Conservation (phyloP, 2,888 invertebrate species). For the Latrodectus hesperus region DNA sequence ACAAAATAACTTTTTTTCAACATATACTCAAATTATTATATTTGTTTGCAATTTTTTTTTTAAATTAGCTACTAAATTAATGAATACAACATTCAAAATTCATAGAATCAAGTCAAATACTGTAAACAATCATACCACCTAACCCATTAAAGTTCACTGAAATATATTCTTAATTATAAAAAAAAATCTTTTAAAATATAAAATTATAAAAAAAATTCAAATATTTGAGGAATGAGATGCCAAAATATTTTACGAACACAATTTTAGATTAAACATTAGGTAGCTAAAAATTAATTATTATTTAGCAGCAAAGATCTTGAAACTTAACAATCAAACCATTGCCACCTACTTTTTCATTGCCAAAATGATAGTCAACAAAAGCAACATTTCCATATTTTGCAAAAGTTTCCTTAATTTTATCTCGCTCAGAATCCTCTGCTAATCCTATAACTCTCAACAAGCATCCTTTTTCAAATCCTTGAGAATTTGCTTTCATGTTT, state of each 20-base stretch:
- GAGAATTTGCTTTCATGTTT: too few species aligned
- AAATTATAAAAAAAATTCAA: neutral
- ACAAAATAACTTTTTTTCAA: too few species aligned
- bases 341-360: constrained; percentile 72
- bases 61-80: too few species aligned
- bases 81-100: too few species aligned
- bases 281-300: too few species aligned
- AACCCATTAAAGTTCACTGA: too few species aligned
- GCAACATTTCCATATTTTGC: constrained; percentile 75
- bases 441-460: constrained; percentile 83
- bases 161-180: too few species aligned
- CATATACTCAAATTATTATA: too few species aligned
- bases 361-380: constrained; percentile 74
- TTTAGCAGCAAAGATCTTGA: too few species aligned
- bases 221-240: neutral
- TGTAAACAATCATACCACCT: too few species aligned
- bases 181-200: neutral
- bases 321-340: neutral
- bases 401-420: constrained; percentile 84
- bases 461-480: constrained; percentile 32
- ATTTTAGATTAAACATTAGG: neutral
- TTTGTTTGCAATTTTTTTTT: too few species aligned
- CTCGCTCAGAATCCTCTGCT: constrained; percentile 80
- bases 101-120: too few species aligned
- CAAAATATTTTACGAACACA: neutral